These are phyloP conservation scores for Brachionus manjavacas DNA, from an alignment of 1,140 invertebrate species.

Conservation along the genomic window DNA sequence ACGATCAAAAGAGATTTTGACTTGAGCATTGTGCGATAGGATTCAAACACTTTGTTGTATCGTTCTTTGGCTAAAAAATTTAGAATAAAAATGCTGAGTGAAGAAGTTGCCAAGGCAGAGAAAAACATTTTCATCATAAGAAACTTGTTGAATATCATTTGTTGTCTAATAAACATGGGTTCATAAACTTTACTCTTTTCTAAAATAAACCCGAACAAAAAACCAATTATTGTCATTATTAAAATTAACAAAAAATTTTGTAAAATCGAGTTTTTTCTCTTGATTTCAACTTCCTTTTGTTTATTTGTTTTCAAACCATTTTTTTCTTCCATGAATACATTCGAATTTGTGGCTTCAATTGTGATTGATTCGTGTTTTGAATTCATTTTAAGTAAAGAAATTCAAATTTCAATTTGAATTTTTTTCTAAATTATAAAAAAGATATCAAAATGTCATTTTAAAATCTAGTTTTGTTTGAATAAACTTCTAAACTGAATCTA, in stretches of 20 bases:
- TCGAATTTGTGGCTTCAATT: neutral
- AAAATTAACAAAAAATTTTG: neutral
- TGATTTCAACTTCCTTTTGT: neutral
- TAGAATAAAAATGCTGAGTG: neutral
- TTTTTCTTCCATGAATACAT: neutral
- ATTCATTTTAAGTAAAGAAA: neutral
- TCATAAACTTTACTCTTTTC: conserved; percentile 28
- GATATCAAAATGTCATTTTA: neutral
- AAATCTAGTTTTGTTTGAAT: too few species aligned
- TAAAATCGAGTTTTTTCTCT: neutral
- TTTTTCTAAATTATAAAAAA: neutral
- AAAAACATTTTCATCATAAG: conserved; percentile 42
- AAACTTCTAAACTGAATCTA: too few species aligned
- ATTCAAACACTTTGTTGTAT: conserved; percentile 7
- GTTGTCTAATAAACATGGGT: conserved; percentile 14
- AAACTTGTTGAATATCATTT: conserved; percentile 35
- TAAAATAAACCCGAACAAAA: neutral
- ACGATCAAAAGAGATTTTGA: conserved; percentile 7
- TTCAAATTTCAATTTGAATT: neutral
- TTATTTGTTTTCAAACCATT: neutral
- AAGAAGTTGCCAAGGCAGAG: neutral
- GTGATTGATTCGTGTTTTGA: neutral
- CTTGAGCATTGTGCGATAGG: neutral
- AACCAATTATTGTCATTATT: neutral
- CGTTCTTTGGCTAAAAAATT: neutral